phyloP scores from a whole-genome alignment of 1,140 invertebrate species.

The Papilio polyxenes region DNA sequence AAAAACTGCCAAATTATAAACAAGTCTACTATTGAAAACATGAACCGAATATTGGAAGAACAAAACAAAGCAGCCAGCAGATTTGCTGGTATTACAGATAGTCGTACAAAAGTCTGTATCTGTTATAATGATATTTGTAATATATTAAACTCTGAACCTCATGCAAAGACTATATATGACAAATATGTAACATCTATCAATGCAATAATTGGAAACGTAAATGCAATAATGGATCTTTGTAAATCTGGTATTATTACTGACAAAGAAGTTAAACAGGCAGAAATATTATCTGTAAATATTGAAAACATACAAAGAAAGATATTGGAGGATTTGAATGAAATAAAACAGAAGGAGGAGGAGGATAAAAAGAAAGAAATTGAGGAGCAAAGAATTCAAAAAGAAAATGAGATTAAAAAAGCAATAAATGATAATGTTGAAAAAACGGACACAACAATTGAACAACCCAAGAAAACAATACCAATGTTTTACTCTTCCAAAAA shows the following conservation, averaged over 20 bases:
- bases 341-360: slow-evolving; percentile 59
- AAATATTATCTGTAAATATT: slow-evolving; percentile 66
- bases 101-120: slow-evolving; percentile 69
- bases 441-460: slow-evolving; percentile 34
- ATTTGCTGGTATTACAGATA: slow-evolving; percentile 69
- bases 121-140: slow-evolving; percentile 72
- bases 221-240: slow-evolving; percentile 79
- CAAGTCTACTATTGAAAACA: slow-evolving; percentile 70
- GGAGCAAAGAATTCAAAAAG: slow-evolving; percentile 57
- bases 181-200: slow-evolving; percentile 64
- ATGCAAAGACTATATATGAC: slow-evolving; percentile 58
- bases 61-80: slow-evolving; percentile 71
- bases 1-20: slow-evolving; percentile 67
- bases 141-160: slow-evolving; percentile 58
- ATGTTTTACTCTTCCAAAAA: slow-evolving; percentile 78
- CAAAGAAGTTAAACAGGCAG: slow-evolving; percentile 77
- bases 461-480: slow-evolving; percentile 54
- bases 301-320: slow-evolving; percentile 57
- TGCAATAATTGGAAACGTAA: slow-evolving; percentile 72
- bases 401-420: slow-evolving; percentile 46
- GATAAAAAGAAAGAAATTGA: slow-evolving; percentile 52
- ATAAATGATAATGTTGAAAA: slow-evolving; percentile 49
- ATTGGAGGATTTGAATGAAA: slow-evolving; percentile 55
- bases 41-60: slow-evolving; percentile 76
- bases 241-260: slow-evolving; percentile 75